Evolutionary conservation across 1,140 invertebrate genomes (phyloP).

Genomic region (Lethrus apterus): DNA sequence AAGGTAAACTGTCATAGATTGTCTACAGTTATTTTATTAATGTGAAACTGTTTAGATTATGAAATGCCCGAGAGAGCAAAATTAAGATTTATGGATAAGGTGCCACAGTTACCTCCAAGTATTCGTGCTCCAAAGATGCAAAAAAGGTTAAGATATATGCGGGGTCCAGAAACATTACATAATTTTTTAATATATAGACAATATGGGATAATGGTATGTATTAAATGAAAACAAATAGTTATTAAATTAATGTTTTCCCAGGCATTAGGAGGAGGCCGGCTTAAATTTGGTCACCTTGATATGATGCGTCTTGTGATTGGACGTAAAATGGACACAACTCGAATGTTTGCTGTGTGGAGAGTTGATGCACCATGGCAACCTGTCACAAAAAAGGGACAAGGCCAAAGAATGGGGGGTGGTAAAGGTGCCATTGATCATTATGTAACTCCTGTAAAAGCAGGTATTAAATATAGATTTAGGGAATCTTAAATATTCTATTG

Average conservation of each 20-base stretch:
- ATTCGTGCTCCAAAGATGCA: slow-evolving; percentile 74
- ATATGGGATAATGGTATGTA: slow-evolving; percentile 79
- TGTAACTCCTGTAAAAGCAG: slow-evolving; percentile 84
- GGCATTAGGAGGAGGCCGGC: slow-evolving; percentile 76
- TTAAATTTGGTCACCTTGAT: slow-evolving; percentile 78
- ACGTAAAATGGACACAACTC: slow-evolving; percentile 65
- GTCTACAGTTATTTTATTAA: slow-evolving; percentile 14
- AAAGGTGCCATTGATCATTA: slow-evolving; percentile 96
- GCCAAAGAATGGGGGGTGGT: slow-evolving; percentile 90
- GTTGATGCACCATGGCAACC: slow-evolving; percentile 93
- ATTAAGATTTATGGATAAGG: slow-evolving; percentile 60
- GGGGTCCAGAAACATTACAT: slow-evolving; percentile 81
- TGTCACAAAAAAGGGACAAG: slow-evolving; percentile 83
- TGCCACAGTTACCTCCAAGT: slow-evolving; percentile 58
- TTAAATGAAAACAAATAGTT: background rate
- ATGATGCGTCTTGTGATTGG: slow-evolving; percentile 73
- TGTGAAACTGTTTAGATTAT: slow-evolving; percentile 53
- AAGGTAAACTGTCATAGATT: slow-evolving; percentile 10
- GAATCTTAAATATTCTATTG: background rate
- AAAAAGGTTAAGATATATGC: slow-evolving; percentile 71
- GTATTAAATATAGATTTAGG: slow-evolving; percentile 29
- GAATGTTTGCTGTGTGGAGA: slow-evolving; percentile 93
- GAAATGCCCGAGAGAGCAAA: slow-evolving; percentile 65
- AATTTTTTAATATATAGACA: slow-evolving; percentile 81
- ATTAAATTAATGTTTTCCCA: slow-evolving; percentile 38